Conservation (phyloP, 2,797 vertebrate species). For the Sciaenops ocellatus region DNA sequence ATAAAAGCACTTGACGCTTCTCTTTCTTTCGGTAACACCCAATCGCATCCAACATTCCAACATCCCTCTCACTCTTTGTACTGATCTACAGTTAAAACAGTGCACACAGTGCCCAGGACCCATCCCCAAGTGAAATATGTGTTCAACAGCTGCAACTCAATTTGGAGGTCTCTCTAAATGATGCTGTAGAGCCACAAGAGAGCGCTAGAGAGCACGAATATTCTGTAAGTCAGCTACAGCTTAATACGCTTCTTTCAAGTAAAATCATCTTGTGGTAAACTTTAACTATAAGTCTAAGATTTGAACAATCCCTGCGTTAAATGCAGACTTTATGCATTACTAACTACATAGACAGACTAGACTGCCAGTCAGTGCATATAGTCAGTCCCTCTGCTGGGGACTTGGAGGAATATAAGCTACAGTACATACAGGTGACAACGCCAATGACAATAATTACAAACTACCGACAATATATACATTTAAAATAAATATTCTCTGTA, state of each 20-base stretch:
- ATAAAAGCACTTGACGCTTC: constrained; percentile 66
- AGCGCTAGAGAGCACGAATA: constrained; percentile 46
- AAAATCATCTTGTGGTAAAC: constrained; percentile 53
- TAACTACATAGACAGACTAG: constrained; percentile 61
- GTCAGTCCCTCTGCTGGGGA: constrained; percentile 66
- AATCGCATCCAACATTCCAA: constrained; percentile 25
- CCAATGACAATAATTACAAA: constrained; percentile 62
- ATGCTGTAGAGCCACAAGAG: constrained; percentile 22
- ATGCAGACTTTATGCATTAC: constrained; percentile 56
- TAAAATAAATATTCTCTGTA: constrained; percentile 82
- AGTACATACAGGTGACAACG: constrained; percentile 59
- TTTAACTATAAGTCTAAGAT: constrained; percentile 26
- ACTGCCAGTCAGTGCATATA: constrained; percentile 78
- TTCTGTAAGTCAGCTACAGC: constrained; percentile 39
- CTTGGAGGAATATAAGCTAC: constrained; percentile 61
- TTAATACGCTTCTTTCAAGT: constrained; percentile 60
- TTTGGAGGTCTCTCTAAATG: constrained; percentile 21
- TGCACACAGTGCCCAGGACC: constrained; percentile 26
- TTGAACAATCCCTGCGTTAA: constrained; percentile 52
- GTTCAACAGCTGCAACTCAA: constrained; percentile 57
- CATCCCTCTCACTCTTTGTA: constrained; percentile 28
- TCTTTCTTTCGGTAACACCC: constrained; percentile 42
- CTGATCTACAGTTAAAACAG: constrained; percentile 57
- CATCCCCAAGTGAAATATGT: constrained; percentile 37
- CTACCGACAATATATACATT: constrained; percentile 74